Evolutionary conservation across 2,888 invertebrate species (phyloP), one percentile per base, ranked within the genome.

Genomic region (Plutella xylostella): DNA sequence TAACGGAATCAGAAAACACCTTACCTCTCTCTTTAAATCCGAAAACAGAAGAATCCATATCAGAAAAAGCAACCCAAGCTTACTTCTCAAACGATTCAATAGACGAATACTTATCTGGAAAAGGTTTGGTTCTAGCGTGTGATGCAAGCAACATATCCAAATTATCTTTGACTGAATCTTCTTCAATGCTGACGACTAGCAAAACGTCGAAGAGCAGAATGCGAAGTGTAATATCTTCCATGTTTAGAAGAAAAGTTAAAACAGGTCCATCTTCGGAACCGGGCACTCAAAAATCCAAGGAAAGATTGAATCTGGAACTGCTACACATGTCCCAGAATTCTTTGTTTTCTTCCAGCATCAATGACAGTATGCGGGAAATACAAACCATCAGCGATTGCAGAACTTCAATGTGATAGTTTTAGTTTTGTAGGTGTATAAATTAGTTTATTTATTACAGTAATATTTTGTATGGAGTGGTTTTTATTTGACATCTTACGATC

Each of bases 61-160:
- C 7, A 14, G 9, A 25, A 25, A 25, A 25, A 25, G 9, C 63
- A 3, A 72, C 72, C 12, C 74, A 73, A 50, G 67, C 68, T 0
- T 61, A 50, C 5, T 75, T 82, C 35, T 66, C 78, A 0, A 77
- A 79, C 18, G 80, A 82, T 45, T 76, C 77, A 0, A 63, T 79
- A 4, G 82, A 82, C 12, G 79, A 80, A 38, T 71, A 67, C 14
- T 45, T 82, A 11, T 75, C 74, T 0, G n/a, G n/a, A n/a, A n/a
- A n/a, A n/a, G n/a, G n/a, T n/a, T n/a, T n/a, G n/a, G n/a, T 73
- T 79, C 53, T 55, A 70, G 19, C 73, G 76, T 0, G 55, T 73
- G 34, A 49, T 65, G 2, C 69, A 74, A 75, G 21, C 14, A 62
- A 69, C 28, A 49, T 65, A 4, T 73, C 75, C 0, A 75, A 68